These are phyloP conservation scores for Phenacoccus solenopsis DNA, from an alignment of 1,140 invertebrate genomes.

Conservation along the genomic window DNA sequence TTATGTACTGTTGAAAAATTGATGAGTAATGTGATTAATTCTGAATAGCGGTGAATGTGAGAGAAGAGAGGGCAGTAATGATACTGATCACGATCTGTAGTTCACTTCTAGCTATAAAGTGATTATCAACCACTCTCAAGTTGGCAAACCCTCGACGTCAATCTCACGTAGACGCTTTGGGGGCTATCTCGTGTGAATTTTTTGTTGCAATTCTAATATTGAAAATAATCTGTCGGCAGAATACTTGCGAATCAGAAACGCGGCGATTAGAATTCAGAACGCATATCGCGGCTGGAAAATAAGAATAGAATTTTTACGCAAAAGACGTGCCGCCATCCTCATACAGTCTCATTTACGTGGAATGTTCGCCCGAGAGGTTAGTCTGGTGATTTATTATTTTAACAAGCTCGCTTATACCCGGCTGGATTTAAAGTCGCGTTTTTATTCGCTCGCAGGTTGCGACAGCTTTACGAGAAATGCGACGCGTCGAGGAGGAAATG, in stretches of 20 bases:
- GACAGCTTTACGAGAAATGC: constrained; percentile 71
- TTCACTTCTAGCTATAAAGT: too few relatives aligned
- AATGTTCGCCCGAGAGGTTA: constrained; percentile 72
- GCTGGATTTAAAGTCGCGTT: background rate
- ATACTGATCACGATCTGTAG: too few relatives aligned
- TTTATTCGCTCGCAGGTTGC: constrained; percentile 45
- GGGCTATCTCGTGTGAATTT: background rate
- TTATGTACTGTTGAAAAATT: too few relatives aligned
- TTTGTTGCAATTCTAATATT: background rate
- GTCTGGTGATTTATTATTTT: background rate
- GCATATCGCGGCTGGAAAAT: constrained; percentile 76
- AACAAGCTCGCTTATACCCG: background rate
- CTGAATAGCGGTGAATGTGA: too few relatives aligned
- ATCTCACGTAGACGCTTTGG: too few relatives aligned
- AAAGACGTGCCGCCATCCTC: constrained; percentile 70
- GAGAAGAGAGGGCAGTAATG: too few relatives aligned
- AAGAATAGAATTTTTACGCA: constrained; percentile 65
- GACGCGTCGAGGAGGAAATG: constrained; percentile 84
- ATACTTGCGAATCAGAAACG: constrained; percentile 51
- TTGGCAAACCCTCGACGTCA: too few relatives aligned
- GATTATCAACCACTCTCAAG: too few relatives aligned
- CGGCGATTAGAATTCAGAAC: constrained; percentile 68
- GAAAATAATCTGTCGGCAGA: constrained; percentile 39
- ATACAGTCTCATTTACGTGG: constrained; percentile 82
- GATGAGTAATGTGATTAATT: too few relatives aligned